Evolutionary conservation across 1,140 invertebrate species (phyloP), one percentile per base, ranked within the genome.

Genomic region (Papilio polyxenes): DNA sequence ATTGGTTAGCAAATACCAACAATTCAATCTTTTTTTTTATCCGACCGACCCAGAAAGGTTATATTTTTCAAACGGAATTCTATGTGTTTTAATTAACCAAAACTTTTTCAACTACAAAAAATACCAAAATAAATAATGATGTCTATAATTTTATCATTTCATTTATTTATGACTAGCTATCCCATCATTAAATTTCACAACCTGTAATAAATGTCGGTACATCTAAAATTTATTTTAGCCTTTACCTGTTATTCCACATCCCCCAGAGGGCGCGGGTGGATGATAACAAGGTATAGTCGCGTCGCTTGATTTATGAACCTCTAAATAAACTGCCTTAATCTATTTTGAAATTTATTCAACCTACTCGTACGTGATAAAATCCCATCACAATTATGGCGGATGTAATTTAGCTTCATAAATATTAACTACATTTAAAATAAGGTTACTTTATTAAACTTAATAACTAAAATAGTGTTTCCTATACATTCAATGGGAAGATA

Each of bases 291-390:
- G 51, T 56, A 77, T 49, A 77, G 75, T 77, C 44, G 49, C 51
- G 75, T 77, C 75, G 75, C 49, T 53, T 77, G 75, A 77, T 77
- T 77, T 77, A 77, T 77, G 75, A 53, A 51, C 23, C 75, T 53
- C 51, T 53, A 77, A 77, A 77, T 77, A 77, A 53, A 31, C 20
- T 23, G 75, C 11, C 49, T 53, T 77, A 72, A 72, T 72, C 65
- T 72, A 72, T 72, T 72, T 72, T 37, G 65, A 72, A 72, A 72
- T 72, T 72, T 72, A 72, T 72, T 72, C 37, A 72, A 72, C 65
- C 31, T 72, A n/a, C n/a, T n/a, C n/a, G n/a, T n/a, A 72, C 65
- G 65, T 72, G 65, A 72, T 37, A 37, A 72, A 72, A 72, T 72
- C 13, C 65, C 65, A 40, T 72, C 65, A 72, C 11, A 72, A 37